These are phyloP conservation scores for Botia kubotai DNA, from an alignment of 2,797 vertebrate species.

Conservation along the genomic window DNA sequence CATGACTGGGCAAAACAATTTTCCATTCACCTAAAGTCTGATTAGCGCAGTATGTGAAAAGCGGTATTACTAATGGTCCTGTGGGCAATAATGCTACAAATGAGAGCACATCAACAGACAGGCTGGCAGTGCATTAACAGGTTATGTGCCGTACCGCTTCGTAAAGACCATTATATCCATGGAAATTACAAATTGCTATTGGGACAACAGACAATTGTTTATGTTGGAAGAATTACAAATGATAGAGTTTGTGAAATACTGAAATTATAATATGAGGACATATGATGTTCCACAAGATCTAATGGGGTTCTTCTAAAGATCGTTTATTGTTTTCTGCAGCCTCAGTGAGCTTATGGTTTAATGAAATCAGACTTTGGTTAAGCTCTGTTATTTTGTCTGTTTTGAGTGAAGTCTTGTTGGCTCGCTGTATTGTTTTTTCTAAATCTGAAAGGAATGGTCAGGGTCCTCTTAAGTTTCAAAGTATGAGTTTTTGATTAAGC, in stretches of 20 bases:
- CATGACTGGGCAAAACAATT: constrained; percentile 55
- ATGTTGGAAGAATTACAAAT: constrained; percentile 31
- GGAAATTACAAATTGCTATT: constrained; percentile 35
- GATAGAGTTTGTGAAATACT: neutral
- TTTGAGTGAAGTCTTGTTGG: constrained; percentile 64
- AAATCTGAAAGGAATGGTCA: constrained; percentile 43
- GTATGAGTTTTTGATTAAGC: constrained; percentile 35
- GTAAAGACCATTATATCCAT: constrained; percentile 29
- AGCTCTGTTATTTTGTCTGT: constrained; percentile 52
- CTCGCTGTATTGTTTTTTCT: constrained; percentile 32
- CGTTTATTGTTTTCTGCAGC: constrained; percentile 34
- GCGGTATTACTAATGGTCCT: constrained; percentile 59
- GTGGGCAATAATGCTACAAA: constrained; percentile 49
- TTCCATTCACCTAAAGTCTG: constrained; percentile 56
- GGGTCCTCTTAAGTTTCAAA: constrained; percentile 39
- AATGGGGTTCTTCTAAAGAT: constrained; percentile 44
- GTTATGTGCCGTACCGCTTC: constrained; percentile 39
- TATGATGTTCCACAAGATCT: constrained; percentile 62
- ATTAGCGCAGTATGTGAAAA: constrained; percentile 63
- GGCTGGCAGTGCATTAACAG: constrained; percentile 42
- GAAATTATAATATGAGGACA: neutral
- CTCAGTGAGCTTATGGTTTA: constrained; percentile 47
- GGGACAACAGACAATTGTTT: neutral
- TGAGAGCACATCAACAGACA: constrained; percentile 52
- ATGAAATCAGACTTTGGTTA: constrained; percentile 56